Percentiles rank a stretch among this genome's conserved stretches.
phyloP scores from a whole-genome alignment of 1,140 invertebrate species.

The Drosophila athabasca region DNA sequence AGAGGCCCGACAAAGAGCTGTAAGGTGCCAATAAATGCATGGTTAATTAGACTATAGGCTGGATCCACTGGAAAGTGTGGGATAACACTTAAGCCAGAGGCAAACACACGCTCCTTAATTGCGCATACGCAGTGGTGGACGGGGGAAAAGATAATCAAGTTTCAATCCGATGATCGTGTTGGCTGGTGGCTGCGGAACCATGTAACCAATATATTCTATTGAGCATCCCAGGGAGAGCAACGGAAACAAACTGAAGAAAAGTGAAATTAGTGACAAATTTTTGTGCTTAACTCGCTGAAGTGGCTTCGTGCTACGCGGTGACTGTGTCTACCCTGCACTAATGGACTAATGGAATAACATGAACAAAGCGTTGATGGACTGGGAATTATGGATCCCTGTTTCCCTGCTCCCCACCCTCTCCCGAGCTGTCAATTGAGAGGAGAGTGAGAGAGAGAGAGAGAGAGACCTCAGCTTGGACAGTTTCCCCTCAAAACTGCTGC shows the following conservation, averaged over 20 bases:
- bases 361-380: conserved; percentile 54
- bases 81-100: conserved; percentile 44
- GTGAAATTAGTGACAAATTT: conserved; percentile 72
- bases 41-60: conserved; percentile 51
- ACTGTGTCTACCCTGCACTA: conserved; percentile 31
- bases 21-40: conserved; percentile 36
- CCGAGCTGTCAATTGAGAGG: conserved; percentile 19
- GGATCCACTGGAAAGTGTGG: conserved; percentile 18
- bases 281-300: conserved; percentile 68
- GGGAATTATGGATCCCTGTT: conserved; percentile 49
- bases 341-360: conserved; percentile 65
- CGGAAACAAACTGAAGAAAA: conserved; percentile 44
- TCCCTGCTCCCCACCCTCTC: neutral
- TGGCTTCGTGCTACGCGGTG: conserved; percentile 46
- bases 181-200: conserved; percentile 12
- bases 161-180: conserved; percentile 11
- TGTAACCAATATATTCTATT: conserved; percentile 30
- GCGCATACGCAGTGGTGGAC: conserved; percentile 47
- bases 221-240: conserved; percentile 17
- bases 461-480: conserved; percentile 7
- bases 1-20: conserved; percentile 7
- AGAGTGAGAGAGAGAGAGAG: neutral
- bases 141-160: conserved; percentile 1
- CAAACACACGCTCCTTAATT: conserved; percentile 45
- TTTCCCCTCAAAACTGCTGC: conserved; percentile 36